Conservation (phyloP, 2,113 vertebrate genomes). For the Myanophis thanlyinensis region DNA sequence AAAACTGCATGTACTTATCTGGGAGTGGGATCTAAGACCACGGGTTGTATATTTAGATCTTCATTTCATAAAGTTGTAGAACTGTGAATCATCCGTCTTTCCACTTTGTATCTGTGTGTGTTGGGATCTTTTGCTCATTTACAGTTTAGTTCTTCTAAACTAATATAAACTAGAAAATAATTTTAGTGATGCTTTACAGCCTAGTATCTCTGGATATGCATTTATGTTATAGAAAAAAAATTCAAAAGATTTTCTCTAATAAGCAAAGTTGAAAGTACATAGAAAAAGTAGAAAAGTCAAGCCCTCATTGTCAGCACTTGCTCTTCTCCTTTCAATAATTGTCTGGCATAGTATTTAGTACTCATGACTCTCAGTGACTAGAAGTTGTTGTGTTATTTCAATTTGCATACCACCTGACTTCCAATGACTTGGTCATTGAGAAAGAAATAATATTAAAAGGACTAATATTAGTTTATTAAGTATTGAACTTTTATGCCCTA, state of each 20-base stretch:
- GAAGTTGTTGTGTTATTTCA: not conserved
- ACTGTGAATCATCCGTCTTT: not conserved
- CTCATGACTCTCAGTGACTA: not conserved
- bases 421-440: not conserved
- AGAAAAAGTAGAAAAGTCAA: not conserved
- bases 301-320: not conserved
- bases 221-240: not conserved
- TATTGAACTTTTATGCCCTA: not conserved
- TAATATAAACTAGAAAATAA: not conserved
- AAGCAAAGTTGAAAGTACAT: not conserved
- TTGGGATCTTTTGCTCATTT: not conserved
- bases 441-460: not conserved
- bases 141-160: not conserved
- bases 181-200: not conserved
- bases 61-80: not conserved
- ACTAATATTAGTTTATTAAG: not conserved
- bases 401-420: not conserved
- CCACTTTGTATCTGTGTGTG: not conserved
- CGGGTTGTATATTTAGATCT: not conserved
- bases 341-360: not conserved
- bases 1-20: not conserved
- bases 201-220: not conserved
- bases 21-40: not conserved
- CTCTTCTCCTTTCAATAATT: not conserved
- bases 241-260: not conserved